Evolutionary conservation across 2,797 vertebrate species (phyloP).

Genomic region (Darevskia nairensis): DNA sequence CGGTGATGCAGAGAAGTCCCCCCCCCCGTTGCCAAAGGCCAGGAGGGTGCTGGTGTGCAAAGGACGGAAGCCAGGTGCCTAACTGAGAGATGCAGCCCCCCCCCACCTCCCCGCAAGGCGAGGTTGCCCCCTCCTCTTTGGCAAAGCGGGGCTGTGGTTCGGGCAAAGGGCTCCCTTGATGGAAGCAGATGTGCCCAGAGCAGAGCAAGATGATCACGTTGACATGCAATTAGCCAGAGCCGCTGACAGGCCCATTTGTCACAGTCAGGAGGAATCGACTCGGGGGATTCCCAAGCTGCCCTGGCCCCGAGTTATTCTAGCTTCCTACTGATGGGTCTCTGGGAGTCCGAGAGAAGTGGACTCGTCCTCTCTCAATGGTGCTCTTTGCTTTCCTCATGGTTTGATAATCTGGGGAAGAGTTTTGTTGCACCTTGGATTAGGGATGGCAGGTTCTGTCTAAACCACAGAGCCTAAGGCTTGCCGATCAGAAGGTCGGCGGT

Average conservation of each 20-base stretch:
- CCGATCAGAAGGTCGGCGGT: too few relatives aligned
- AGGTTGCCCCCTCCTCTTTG: too few relatives aligned
- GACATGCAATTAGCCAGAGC: background rate
- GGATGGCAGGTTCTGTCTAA: too few relatives aligned
- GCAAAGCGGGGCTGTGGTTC: background rate
- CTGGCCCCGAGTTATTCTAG: rapidly evolving
- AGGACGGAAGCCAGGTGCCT: background rate
- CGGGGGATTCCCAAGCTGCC: background rate
- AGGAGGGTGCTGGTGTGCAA: background rate
- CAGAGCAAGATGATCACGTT: background rate
- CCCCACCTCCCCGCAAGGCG: background rate
- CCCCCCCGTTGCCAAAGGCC: background rate
- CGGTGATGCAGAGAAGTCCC: background rate
- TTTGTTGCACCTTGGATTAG: too few relatives aligned
- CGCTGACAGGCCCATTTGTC: slow-evolving; percentile 7
- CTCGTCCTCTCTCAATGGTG: background rate
- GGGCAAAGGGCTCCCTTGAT: background rate
- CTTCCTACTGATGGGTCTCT: too few relatives aligned
- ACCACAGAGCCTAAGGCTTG: too few relatives aligned
- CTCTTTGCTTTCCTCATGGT: background rate
- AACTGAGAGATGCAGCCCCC: background rate
- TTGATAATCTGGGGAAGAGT: too few relatives aligned
- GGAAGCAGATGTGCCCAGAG: background rate
- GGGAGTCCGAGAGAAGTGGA: background rate
- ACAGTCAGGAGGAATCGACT: background rate